A percentile compares a stretch with the other conserved stretches of the same genome.
These are phyloP conservation scores for Bactericera cockerelli DNA, from an alignment of 1,140 invertebrate species.

Conservation along the genomic window DNA sequence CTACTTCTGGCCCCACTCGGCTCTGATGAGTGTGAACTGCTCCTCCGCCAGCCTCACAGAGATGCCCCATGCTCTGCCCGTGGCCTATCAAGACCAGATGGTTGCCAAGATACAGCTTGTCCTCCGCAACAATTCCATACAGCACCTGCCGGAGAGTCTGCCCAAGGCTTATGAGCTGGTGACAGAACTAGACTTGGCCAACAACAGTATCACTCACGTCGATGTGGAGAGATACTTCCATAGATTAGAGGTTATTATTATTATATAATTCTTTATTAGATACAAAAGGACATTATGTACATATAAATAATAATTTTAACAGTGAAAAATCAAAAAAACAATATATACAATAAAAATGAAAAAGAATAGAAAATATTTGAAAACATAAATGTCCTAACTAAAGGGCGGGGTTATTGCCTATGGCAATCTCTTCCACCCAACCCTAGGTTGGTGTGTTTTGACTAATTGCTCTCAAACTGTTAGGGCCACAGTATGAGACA, in stretches of 20 bases:
- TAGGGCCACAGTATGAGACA: too few relatives aligned
- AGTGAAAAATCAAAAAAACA: too few relatives aligned
- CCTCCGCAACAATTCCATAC: not conserved
- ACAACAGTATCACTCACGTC: not conserved
- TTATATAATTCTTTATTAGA: too few relatives aligned
- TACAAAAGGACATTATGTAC: not conserved
- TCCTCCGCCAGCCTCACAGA: not conserved
- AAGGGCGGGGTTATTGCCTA: too few relatives aligned
- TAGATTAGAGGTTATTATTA: not conserved
- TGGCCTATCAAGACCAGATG: not conserved
- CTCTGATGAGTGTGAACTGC: slow-evolving; percentile 7
- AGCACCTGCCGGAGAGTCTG: not conserved
- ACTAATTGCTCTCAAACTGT: too few relatives aligned
- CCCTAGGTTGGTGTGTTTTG: too few relatives aligned
- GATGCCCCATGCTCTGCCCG: not conserved
- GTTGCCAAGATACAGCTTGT: not conserved
- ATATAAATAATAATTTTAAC: too few relatives aligned
- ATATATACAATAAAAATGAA: too few relatives aligned
- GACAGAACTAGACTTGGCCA: not conserved
- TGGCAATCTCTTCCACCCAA: too few relatives aligned
- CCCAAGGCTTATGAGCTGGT: not conserved
- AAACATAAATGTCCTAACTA: too few relatives aligned
- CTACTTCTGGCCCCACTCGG: slow-evolving; percentile 26
- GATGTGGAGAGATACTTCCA: not conserved
- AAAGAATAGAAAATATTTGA: too few relatives aligned